Conservation (phyloP, 1,140 invertebrate genomes). For the Apolygus lucorum region DNA sequence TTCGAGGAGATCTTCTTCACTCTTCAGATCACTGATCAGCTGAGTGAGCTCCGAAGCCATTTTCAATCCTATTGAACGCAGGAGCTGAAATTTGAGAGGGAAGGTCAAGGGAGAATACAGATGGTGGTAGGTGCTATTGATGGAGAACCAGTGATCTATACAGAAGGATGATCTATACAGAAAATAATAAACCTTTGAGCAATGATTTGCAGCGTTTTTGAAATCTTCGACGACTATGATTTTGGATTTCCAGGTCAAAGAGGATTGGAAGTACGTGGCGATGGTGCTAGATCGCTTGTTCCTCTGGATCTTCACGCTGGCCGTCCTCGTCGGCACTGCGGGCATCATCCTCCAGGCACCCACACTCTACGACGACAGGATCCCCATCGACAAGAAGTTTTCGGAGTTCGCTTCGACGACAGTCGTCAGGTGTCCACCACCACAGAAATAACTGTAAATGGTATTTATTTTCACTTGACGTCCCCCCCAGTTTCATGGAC, state of each 20-base stretch:
- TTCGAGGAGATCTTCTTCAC: no score
- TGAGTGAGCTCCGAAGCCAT: no score
- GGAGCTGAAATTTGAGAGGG: no score
- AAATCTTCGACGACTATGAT: neutral
- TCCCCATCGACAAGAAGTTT: conserved; percentile 77
- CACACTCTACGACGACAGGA: conserved; percentile 79
- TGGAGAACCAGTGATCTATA: no score
- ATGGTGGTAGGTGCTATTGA: no score
- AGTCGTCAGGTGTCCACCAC: conserved; percentile 10
- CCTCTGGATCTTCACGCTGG: conserved; percentile 92
- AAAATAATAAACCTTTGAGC: no score
- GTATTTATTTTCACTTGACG: conserved; percentile 7
- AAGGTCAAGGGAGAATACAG: no score
- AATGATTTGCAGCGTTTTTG: no score
- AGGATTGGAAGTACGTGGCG: conserved; percentile 97
- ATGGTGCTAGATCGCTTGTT: conserved; percentile 95
- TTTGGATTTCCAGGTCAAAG: conserved; percentile 57
- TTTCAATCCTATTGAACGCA: no score
- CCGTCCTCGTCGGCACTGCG: conserved; percentile 85
- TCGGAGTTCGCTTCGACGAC: conserved; percentile 58
- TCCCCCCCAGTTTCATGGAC: neutral
- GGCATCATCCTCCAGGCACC: conserved; percentile 87
- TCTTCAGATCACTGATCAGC: no score
- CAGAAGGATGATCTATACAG: no score
- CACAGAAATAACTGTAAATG: conserved; percentile 7